These are phyloP conservation scores for Cynopterus brachyotis DNA, from an alignment of 2,113 vertebrate species.

Conservation along the genomic window DNA sequence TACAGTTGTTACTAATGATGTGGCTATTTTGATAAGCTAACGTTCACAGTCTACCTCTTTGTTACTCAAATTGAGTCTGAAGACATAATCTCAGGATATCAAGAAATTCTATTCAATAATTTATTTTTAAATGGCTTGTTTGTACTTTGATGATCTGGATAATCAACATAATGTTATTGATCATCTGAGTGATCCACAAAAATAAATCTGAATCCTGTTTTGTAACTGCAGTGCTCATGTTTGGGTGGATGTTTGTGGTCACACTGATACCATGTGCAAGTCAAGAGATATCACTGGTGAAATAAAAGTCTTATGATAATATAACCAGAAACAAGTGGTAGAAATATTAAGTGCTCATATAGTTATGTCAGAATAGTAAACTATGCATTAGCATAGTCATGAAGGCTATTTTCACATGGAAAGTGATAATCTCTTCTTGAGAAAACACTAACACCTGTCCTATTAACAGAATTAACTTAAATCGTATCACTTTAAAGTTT, in stretches of 20 bases:
- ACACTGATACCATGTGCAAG: background rate
- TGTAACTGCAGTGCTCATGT: background rate
- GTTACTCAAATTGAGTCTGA: background rate
- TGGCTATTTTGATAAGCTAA: background rate
- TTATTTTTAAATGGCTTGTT: background rate
- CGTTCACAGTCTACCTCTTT: background rate
- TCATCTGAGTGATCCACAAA: background rate
- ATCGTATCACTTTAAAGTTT: background rate
- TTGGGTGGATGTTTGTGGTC: background rate
- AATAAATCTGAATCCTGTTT: background rate
- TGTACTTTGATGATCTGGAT: background rate
- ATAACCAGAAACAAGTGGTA: background rate
- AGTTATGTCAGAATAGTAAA: background rate
- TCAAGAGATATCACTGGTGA: background rate
- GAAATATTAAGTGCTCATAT: background rate
- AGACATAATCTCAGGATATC: background rate
- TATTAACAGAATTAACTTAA: background rate
- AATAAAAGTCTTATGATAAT: background rate
- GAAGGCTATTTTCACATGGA: background rate
- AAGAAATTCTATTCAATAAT: background rate
- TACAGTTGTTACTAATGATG: background rate
- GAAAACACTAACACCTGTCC: background rate
- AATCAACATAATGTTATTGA: background rate
- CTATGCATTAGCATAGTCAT: background rate
- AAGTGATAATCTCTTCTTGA: background rate